These are phyloP conservation scores for Leucoptera coffeella DNA, from an alignment of 2,888 invertebrate species.

Conservation along the genomic window DNA sequence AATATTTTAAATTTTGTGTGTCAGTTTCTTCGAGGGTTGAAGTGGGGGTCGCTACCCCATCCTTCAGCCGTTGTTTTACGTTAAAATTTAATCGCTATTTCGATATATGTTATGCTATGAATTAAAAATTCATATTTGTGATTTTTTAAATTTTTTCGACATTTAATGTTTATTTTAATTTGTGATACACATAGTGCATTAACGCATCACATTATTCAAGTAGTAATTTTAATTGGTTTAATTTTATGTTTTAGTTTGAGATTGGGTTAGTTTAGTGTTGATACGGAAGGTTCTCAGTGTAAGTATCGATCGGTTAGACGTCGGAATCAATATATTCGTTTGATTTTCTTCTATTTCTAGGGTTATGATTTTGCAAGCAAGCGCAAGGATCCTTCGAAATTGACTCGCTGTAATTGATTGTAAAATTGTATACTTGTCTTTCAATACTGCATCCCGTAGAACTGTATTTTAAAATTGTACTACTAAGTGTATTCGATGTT, in stretches of 20 bases:
- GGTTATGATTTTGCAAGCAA: slow-evolving; percentile 38
- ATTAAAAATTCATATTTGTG: slow-evolving; percentile 55
- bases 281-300: no score
- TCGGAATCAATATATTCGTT: slow-evolving; percentile 21
- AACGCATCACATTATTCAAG: slow-evolving; percentile 45
- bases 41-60: no score
- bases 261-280: background rate
- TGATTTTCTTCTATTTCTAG: slow-evolving; percentile 25
- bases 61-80: no score
- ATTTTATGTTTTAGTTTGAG: background rate
- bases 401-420: no score
- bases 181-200: slow-evolving; percentile 50
- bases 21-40: no score
- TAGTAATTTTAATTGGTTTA: slow-evolving; percentile 19
- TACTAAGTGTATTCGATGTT: no score
- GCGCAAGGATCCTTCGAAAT: no score
- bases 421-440: no score
- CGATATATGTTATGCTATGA: slow-evolving; percentile 20
- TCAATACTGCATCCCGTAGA: no score
- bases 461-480: no score
- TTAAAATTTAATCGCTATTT: no score
- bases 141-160: slow-evolving; percentile 53
- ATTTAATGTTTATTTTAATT: slow-evolving; percentile 39
- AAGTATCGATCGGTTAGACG: slow-evolving; percentile 14
- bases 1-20: no score